Evolutionary conservation across 2,797 vertebrate species (phyloP), one percentile per base, ranked within the genome.

Genomic region (Margarornis squamiger): DNA sequence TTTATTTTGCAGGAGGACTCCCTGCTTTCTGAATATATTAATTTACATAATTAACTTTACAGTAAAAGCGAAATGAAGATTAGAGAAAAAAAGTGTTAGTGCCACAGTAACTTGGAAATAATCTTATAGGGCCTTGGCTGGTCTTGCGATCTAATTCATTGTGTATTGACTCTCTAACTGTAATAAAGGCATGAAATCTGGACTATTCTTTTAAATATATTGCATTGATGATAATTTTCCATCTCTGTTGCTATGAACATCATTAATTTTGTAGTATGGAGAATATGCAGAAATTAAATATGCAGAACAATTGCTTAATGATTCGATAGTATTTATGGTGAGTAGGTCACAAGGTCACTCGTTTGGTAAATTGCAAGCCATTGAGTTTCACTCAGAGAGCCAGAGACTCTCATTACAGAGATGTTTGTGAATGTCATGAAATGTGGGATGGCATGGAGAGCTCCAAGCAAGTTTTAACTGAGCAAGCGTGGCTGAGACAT

Each of bases 401-500:
- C 7, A 62, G 43, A 54, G 13, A 51, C 9, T 70, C 27, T 74
- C 38, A 23, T 54, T 78, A 39, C 0, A 0, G 38, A 57, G 6
- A 51, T 27, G 5, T 19, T 36, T 30, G 9, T 54, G 38, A 63
- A 21, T 6, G 18, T 21, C 23, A 41, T 3, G 2, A 77, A 65
- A 72, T 3, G 1, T 14, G 27, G 15, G 71, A 72, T 66, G 54
- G 4, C 14, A 51, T 15, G 18, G 61, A 70, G 8, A 61, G 0
- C 4, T 8, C 7, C n/a, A 67, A 26, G 43, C 4, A 68, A 49
- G 41, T 54, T 61, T 57, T 45, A 68, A 54, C 12, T 22, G 46
- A 63, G 15, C 57, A 30, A 66, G 0, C 0, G 0, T 61, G 34
- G 14, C 32, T 68, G 58, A 65, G 62, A 61, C 27, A 22, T 6